Evolutionary conservation across 2,888 invertebrate species (phyloP), one percentile per base, ranked within the genome.

Genomic region (Dryocosmus kuriphilus): DNA sequence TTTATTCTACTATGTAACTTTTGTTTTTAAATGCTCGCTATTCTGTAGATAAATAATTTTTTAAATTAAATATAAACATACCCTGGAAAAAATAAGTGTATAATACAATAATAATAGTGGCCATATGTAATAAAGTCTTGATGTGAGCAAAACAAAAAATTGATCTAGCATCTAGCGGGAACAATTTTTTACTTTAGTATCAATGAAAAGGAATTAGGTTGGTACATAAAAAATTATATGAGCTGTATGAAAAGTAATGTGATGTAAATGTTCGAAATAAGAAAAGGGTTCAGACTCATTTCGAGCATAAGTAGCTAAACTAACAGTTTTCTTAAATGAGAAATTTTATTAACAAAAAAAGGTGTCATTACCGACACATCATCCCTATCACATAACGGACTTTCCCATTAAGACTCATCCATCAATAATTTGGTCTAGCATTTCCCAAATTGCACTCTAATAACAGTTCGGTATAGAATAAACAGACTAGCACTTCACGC

Each of bases 401-500:
- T 57, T 65, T 32, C 51, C 41, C 22, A 74, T 32, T 61, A 38
- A 71, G 60, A 61, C 51, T 79, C 61, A 24, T 75, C 32, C 41
- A 75, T 62, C 55, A 27, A 35, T 32, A 77, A 76, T 78, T 71
- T 78, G 76, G 57, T 81, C 79, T 73, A 60, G 60, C 60, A 60
- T 60, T 60, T 60, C 60, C 65, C 63, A 62, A 79, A 77, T 81
- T 78, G 79, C 77, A 76, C 81, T 78, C 76, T 38, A n/a, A 71
- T 78, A 76, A 75, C 81, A 79, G 74, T 77, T 75, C 79, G 65
- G 75, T 74, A 78, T 77, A 80, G 77, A 79, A 61, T 74, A 83
- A 77, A 76, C 77, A 78, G 84, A 86, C 85, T 85, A 86, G 85
- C 80, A 86, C 80, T 71, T 46, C 71, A 71, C 71, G 51, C 51